These are phyloP conservation scores for Mormyrus iriodes DNA, from an alignment of 2,113 vertebrate genomes.

Conservation along the genomic window DNA sequence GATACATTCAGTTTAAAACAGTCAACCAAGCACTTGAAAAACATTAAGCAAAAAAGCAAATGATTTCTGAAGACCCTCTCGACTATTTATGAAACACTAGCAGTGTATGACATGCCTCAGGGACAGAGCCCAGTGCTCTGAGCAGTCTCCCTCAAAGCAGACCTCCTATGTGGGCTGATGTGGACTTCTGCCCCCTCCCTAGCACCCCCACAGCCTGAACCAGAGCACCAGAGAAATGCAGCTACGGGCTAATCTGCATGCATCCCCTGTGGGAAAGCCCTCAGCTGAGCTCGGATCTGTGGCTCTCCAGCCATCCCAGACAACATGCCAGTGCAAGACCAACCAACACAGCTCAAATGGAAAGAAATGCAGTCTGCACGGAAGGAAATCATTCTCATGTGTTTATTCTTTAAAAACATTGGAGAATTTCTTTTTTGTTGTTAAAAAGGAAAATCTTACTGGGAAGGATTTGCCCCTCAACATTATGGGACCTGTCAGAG, in stretches of 20 bases:
- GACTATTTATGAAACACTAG: neutral
- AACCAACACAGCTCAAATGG: neutral
- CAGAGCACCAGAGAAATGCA: neutral
- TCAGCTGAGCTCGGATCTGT: too few relatives aligned
- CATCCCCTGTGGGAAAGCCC: too few relatives aligned
- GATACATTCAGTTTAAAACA: slow-evolving; percentile 65
- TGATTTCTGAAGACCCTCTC: neutral
- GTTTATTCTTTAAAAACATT: slow-evolving; percentile 16
- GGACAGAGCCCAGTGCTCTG: neutral
- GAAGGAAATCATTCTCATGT: neutral
- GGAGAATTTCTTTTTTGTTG: neutral
- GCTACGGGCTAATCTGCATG: too few relatives aligned
- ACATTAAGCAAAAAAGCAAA: slow-evolving; percentile 30
- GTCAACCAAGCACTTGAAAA: slow-evolving; percentile 47
- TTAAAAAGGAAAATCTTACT: slow-evolving; percentile 4
- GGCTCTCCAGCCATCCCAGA: neutral
- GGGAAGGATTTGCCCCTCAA: neutral
- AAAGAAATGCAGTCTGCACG: neutral
- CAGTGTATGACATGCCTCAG: neutral
- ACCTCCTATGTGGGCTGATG: neutral
- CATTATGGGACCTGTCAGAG: neutral
- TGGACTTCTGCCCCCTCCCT: neutral
- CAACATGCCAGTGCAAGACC: neutral
- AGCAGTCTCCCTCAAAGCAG: neutral
- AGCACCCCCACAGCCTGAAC: neutral